Evolutionary conservation across 2,797 vertebrate species (phyloP).

Genomic region (Perdix hodgsoniae): DNA sequence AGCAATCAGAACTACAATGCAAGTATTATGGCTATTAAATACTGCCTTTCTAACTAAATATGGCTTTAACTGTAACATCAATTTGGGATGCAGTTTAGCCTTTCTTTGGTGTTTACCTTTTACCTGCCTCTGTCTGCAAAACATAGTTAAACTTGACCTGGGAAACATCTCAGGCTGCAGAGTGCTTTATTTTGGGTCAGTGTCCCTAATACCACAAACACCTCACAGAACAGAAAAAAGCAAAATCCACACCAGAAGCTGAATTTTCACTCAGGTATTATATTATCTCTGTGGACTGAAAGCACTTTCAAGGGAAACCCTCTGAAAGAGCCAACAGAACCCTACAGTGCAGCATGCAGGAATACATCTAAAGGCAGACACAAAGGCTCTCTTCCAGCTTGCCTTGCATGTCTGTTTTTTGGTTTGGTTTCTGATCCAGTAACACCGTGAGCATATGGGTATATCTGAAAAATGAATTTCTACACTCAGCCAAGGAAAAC

Average conservation of each 20-base stretch:
- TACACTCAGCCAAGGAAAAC: background rate
- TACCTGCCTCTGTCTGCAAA: background rate
- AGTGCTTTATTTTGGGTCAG: background rate
- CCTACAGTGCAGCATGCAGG: slow-evolving; percentile 1
- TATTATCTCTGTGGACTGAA: background rate
- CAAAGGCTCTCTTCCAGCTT: background rate
- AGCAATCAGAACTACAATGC: background rate
- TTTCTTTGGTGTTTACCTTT: background rate
- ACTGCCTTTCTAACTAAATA: background rate
- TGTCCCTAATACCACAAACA: background rate
- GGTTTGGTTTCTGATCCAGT: slow-evolving; percentile 23
- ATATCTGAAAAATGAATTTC: slow-evolving; percentile 29
- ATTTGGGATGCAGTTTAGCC: background rate
- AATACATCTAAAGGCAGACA: background rate
- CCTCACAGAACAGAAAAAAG: background rate
- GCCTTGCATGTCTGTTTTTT: background rate
- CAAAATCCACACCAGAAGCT: background rate
- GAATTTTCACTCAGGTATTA: background rate
- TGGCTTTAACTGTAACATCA: background rate
- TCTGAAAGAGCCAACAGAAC: slow-evolving; percentile 32
- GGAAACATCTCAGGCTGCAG: background rate
- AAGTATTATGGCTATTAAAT: background rate
- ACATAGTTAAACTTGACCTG: background rate
- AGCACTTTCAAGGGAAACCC: slow-evolving; percentile 18
- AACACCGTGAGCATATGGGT: slow-evolving; percentile 35